Conservation (phyloP, 2,888 invertebrate genomes). For the Endomychus coccineus region DNA sequence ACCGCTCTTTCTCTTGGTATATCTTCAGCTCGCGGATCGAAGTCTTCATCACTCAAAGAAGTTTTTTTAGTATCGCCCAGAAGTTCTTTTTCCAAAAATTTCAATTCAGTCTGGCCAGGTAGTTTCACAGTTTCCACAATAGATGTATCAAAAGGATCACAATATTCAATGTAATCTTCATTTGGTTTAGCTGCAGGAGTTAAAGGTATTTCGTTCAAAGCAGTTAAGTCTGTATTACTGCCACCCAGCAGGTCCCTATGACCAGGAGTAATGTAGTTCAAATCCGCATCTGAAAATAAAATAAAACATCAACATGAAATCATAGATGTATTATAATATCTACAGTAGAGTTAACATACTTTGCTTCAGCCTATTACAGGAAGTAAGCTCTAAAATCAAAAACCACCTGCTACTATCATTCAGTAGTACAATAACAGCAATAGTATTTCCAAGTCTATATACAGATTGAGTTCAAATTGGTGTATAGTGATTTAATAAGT, state of each 20-base stretch:
- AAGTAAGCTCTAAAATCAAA: too few relatives aligned
- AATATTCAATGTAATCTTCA: constrained; percentile 50
- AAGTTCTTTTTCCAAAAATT: constrained; percentile 70
- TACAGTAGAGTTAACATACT: too few relatives aligned
- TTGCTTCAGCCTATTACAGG: too few relatives aligned
- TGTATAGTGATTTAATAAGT: too few relatives aligned
- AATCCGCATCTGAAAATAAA: constrained; percentile 45
- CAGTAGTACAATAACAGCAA: too few relatives aligned
- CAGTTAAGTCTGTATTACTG: constrained; percentile 67
- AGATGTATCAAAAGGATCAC: constrained; percentile 85
- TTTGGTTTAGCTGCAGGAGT: constrained; percentile 51
- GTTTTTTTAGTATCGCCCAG: constrained; percentile 49
- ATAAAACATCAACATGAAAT: too few relatives aligned
- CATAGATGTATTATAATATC: too few relatives aligned
- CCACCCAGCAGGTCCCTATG: constrained; percentile 66
- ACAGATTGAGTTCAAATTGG: too few relatives aligned
- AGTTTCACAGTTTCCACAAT: constrained; percentile 62
- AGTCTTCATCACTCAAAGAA: constrained; percentile 67
- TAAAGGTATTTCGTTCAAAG: constrained; percentile 60
- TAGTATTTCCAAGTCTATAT: too few relatives aligned
- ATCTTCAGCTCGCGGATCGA: constrained; percentile 70
- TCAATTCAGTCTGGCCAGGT: constrained; percentile 71
- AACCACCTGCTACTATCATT: too few relatives aligned
- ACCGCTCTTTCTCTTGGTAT: constrained; percentile 42
- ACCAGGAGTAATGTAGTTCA: constrained; percentile 42